These are phyloP conservation scores for Gryon sp. DNA, from an alignment of 1,140 invertebrate genomes.

Conservation along the genomic window DNA sequence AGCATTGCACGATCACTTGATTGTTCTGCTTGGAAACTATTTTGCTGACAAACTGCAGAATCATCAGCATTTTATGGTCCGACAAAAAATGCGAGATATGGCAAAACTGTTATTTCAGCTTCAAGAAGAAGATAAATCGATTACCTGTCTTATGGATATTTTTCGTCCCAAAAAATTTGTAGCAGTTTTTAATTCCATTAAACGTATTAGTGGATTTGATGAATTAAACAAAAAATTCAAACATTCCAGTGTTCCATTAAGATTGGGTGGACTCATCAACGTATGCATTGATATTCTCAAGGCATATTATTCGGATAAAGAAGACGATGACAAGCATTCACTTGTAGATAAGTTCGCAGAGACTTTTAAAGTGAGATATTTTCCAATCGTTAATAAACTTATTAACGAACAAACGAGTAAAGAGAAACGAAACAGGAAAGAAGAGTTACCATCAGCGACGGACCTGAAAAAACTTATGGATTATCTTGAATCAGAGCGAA, in stretches of 20 bases:
- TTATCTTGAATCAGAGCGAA: neutral
- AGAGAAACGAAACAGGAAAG: neutral
- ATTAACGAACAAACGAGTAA: neutral
- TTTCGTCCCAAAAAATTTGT: neutral
- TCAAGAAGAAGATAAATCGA: neutral
- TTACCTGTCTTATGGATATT: neutral
- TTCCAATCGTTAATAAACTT: neutral
- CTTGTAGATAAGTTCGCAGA: neutral
- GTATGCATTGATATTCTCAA: neutral
- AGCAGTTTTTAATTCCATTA: too few relatives aligned
- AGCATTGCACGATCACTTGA: neutral
- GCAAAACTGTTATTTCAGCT: conserved; percentile 2
- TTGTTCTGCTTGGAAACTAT: conserved; percentile 14
- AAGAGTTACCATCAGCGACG: neutral
- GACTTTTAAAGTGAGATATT: neutral
- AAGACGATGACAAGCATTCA: neutral
- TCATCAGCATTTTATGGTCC: conserved; percentile 6
- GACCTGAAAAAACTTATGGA: neutral
- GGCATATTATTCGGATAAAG: neutral
- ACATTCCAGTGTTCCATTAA: neutral
- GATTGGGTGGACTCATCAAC: neutral
- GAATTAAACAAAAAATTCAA: neutral
- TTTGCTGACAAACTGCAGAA: conserved; percentile 7
- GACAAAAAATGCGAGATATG: conserved; percentile 14
- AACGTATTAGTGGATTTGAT: conserved; percentile 8